These are phyloP conservation scores for Scatophagus argus DNA, from an alignment of 2,113 vertebrate genomes.

Conservation along the genomic window DNA sequence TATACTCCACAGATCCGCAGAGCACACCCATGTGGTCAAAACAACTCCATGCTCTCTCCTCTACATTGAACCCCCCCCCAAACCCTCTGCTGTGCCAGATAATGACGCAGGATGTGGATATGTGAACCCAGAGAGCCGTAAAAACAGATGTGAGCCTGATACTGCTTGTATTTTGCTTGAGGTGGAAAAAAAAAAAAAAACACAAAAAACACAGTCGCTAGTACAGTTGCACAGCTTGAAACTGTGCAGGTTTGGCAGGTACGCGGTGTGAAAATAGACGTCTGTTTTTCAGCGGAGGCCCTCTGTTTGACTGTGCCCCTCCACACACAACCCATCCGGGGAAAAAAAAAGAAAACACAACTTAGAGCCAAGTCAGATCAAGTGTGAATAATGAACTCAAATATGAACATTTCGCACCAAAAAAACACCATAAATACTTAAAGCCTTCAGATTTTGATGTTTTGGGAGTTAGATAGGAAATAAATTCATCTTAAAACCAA, in stretches of 20 bases:
- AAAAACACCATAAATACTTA: slow-evolving; percentile 13
- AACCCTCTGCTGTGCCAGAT: slow-evolving; percentile 51
- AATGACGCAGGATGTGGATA: slow-evolving; percentile 69
- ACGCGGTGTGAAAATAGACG: slow-evolving; percentile 67
- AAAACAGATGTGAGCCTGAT: slow-evolving; percentile 69
- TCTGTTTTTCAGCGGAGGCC: slow-evolving; percentile 67
- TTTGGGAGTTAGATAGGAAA: slow-evolving; percentile 17
- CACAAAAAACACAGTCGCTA: slow-evolving; percentile 38
- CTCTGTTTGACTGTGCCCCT: slow-evolving; percentile 55
- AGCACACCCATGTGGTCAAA: slow-evolving; percentile 53
- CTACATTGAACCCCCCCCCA: slow-evolving; percentile 41
- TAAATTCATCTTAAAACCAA: slow-evolving; percentile 7
- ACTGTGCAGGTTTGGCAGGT: slow-evolving; percentile 80
- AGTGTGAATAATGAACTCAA: slow-evolving; percentile 23
- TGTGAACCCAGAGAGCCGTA: slow-evolving; percentile 60
- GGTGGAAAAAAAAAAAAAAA: slow-evolving; percentile 62
- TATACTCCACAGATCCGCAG: slow-evolving; percentile 26
- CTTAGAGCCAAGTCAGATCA: slow-evolving; percentile 17
- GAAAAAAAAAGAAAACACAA: slow-evolving; percentile 8
- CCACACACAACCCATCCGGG: slow-evolving; percentile 34
- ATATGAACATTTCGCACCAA: slow-evolving; percentile 23
- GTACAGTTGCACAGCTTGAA: slow-evolving; percentile 66
- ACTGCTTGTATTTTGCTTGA: slow-evolving; percentile 57
- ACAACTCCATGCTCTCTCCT: slow-evolving; percentile 34
- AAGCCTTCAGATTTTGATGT: slow-evolving; percentile 12